Percentiles rank a stretch among this genome's conserved stretches.
phyloP scores from a whole-genome alignment of 2,888 invertebrate species.

The Pterostichus niger region DNA sequence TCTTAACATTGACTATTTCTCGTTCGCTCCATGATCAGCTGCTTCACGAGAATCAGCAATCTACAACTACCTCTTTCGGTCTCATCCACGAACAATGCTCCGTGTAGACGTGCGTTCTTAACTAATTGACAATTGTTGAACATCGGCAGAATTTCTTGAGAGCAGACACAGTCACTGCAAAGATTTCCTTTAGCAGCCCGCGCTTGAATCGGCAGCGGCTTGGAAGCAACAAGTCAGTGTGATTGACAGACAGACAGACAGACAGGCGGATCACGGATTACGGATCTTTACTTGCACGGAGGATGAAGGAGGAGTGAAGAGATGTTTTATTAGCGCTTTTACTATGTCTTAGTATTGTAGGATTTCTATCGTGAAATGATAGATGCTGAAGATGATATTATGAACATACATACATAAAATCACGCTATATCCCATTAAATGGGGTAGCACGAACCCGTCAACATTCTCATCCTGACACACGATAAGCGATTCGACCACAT shows the following conservation, averaged over 20 bases:
- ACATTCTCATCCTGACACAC: no score
- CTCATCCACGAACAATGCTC: conserved; percentile 13
- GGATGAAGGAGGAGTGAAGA: not conserved
- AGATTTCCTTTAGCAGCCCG: conserved; percentile 34
- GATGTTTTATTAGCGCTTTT: no score
- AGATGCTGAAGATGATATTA: no score
- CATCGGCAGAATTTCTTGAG: not conserved
- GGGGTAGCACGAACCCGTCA: no score
- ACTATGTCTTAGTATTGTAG: no score
- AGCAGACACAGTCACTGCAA: not conserved
- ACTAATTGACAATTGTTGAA: conserved; percentile 44
- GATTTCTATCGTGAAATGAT: no score
- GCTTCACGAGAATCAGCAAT: not conserved
- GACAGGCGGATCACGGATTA: conserved; percentile 21
- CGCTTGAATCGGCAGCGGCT: not conserved
- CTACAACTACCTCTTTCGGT: conserved; percentile 1
- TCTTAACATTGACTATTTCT: no score
- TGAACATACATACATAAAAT: no score
- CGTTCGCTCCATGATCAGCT: no score
- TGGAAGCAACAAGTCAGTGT: conserved; percentile 27
- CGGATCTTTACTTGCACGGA: conserved; percentile 4
- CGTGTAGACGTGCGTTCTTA: conserved; percentile 33
- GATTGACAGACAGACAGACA: conserved; percentile 15
- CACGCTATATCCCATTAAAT: no score
- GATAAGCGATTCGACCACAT: no score